Base-by-base conservation (phyloP, 2,113 vertebrate genomes). In the Struthidea cinerea region DNA sequence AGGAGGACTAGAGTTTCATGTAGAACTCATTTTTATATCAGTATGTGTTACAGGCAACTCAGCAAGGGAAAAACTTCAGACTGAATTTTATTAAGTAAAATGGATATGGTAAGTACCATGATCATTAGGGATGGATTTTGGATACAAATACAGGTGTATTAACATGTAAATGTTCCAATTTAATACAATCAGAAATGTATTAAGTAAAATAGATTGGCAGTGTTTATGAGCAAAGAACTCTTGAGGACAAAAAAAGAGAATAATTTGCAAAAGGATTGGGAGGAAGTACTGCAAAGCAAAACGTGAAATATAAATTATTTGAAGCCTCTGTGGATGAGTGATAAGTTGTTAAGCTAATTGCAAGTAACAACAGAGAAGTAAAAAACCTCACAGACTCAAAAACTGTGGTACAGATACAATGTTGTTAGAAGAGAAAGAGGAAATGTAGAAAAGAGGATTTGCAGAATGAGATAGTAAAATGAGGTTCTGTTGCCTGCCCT, bases 71-170 rank as follows among this genome's bases (percentile, higher is more conserved):
- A 92, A 94, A 89, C 44, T 94, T 89, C 90, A 96, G 96, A 87
- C 76, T 96, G 96, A 88, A 93, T 96, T 96, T 92, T 96, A 94
- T 96, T 94, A 88, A 86, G 68, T 82, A 71, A 95, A 96, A 95
- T 89, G 71, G 82, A 60, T 93, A 94, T 49, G 39, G 68, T 92
- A 96, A 96, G 93, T 92, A 44, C 88, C 73, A 50, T 0, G 6
- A 92, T 93, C 88, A 92, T 90, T 81, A 90, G 69, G 86, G 88
- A 71, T 73, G 65, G 60, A 56, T 90, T 97, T 95, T 81, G 92
- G 96, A 64, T 95, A 95, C 79, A 96, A 94, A 92, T 94, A 96
- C 73, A 86, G 92, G 86, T 92, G 41, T 88, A 89, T 97, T 97
- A 96, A 65, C 61, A 95, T 96, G 85, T 81, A 97, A 95, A 94